Base-by-base conservation (phyloP, 2,888 invertebrate genomes). In the Caenorhabditis parvicauda region DNA sequence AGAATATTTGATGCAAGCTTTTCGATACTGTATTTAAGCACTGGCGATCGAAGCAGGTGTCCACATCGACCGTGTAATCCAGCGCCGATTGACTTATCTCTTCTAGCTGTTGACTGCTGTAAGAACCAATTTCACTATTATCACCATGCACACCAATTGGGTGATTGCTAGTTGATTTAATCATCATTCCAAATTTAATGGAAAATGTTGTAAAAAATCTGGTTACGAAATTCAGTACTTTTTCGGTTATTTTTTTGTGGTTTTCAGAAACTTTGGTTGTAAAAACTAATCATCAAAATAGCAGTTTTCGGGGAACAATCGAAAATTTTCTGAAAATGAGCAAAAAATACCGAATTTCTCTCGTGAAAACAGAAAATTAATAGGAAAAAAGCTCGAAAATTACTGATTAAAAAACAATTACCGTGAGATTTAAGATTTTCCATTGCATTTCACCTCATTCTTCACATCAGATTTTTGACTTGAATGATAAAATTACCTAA, bases 1-100 rank as follows among this genome's bases (percentile, higher is more conserved):
- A 42, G 39, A 68, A 68, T n/a, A 67, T 57, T n/a, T 52, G 61
- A 21, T 51, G 53, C 6, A 71, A 51, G 2, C 29, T 14, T 9
- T 25, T 2, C 38, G 50, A 53, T 5, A 54, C 4, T 14, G 45
- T 12, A 14, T 58, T 58, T 14, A 65, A 29, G 1, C 44, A n/a
- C n/a, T 28, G n/a, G 22, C 60, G 45, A 46, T 71, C 71, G 7
- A 50, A 38, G 39, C 66, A 67, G 17, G 55, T 54, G n/a, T 54
- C 58, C 41, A 64, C 53, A 42, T 71, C 52, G 7, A 66, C 51
- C 25, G 57, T 27, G 43, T 62, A 70, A 17, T n/a, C 12, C 7
- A 25, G 25, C 5, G 56, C 38, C 2, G 44, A 39, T 5, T 22
- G 12, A 4, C 32, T 21, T 12, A 63, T 57, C 35, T 19, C 24